These are phyloP conservation scores for Porites lobata DNA, from an alignment of 92 coral and sea anemone species.

Conservation along the genomic window DNA sequence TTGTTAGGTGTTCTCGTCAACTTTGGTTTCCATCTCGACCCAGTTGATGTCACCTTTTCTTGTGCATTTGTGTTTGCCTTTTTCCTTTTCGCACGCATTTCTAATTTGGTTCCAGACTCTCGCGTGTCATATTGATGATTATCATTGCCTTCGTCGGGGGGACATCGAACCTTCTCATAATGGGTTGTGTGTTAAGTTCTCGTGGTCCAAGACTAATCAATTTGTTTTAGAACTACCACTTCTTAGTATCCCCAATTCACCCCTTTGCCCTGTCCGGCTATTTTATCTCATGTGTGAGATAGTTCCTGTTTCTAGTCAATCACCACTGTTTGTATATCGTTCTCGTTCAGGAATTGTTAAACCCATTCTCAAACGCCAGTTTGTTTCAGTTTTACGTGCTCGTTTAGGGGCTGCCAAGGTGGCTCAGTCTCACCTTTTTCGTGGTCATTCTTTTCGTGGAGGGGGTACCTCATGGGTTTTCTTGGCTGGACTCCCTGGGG, in stretches of 20 bases:
- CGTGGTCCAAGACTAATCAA: not conserved
- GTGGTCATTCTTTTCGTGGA: conserved; percentile 58
- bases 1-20: not conserved
- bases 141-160: not conserved
- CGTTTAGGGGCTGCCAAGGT: conserved; percentile 1
- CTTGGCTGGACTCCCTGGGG: conserved; percentile 22
- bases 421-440: not conserved
- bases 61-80: not conserved
- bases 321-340: not conserved
- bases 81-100: not conserved
- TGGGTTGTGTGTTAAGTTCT: not conserved
- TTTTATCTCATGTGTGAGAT: not conserved
- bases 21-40: not conserved
- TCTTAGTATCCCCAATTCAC: not conserved
- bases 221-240: not conserved
- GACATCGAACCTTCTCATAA: not conserved
- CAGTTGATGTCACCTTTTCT: not conserved
- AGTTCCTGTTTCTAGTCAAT: not conserved
- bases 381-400: conserved; percentile 1
- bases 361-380: not conserved
- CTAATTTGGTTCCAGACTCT: not conserved
- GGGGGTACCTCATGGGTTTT: conserved; percentile 51
- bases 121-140: not conserved
- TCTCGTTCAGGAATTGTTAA: not conserved
- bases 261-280: not conserved